phyloP scores from a whole-genome alignment of 2,888 invertebrate genomes.

The Desoria tigrina region DNA sequence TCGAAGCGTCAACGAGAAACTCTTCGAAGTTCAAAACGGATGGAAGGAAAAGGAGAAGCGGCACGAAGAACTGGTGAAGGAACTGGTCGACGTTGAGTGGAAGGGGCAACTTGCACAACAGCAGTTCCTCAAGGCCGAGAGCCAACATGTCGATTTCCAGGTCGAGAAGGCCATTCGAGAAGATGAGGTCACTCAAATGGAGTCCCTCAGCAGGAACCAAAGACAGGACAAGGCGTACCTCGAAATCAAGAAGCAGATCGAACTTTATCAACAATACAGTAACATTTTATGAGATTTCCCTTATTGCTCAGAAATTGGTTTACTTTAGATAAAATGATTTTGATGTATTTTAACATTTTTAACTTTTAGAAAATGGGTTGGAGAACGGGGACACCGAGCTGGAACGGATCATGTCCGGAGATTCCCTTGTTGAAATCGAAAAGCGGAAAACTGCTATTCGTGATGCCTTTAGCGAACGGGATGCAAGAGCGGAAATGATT shows the following conservation, averaged over 20 bases:
- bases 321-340: too few relatives aligned
- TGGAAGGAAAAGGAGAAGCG: constrained; percentile 17
- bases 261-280: constrained; percentile 13
- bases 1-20: constrained; percentile 19
- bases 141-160: constrained; percentile 3
- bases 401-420: constrained; percentile 5
- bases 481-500: constrained; percentile 11
- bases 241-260: background rate
- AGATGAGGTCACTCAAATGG: constrained; percentile 7
- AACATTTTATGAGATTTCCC: constrained; percentile 3
- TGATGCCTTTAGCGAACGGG: constrained; percentile 18
- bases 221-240: background rate
- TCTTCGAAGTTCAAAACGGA: constrained; percentile 11
- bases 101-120: constrained; percentile 3
- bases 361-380: constrained; percentile 7
- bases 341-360: background rate
- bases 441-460: constrained; percentile 13
- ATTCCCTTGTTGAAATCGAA: constrained; percentile 9
- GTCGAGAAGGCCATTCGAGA: background rate
- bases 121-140: background rate
- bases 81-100: constrained; percentile 13
- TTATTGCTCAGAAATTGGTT: too few relatives aligned
- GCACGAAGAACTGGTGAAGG: constrained; percentile 12
- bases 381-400: constrained; percentile 9
- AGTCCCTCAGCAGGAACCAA: background rate